Evolutionary conservation across 1,140 invertebrate species (phyloP).

Genomic region (Pantala flavescens): DNA sequence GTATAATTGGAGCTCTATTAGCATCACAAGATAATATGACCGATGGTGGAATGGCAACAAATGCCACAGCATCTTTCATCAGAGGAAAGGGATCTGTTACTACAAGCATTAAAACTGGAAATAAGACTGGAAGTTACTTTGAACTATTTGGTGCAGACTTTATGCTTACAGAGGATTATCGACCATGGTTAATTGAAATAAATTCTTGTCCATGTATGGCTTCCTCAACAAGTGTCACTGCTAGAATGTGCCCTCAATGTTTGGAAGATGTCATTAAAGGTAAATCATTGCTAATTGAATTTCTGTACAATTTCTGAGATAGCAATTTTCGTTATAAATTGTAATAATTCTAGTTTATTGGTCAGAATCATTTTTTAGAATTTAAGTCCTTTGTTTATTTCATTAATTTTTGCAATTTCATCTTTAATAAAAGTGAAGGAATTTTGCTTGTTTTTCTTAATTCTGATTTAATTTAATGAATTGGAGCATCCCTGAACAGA

Average conservation of each 20-base stretch:
- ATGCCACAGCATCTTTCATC: neutral
- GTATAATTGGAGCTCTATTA: constrained; percentile 73
- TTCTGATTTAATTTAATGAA: no score
- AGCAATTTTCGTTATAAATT: no score
- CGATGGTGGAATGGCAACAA: neutral
- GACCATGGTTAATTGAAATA: constrained; percentile 88
- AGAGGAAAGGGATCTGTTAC: neutral
- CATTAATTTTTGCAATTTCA: no score
- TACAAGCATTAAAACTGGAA: neutral
- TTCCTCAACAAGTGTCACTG: constrained; percentile 76
- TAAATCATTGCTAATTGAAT: no score
- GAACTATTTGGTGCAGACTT: constrained; percentile 92
- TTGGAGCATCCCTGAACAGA: no score
- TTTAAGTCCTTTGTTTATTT: no score
- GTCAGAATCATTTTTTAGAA: no score
- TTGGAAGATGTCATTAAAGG: constrained; percentile 89
- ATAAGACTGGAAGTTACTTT: constrained; percentile 45
- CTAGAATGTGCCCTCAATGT: constrained; percentile 71
- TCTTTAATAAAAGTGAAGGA: no score
- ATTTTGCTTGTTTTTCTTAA: no score
- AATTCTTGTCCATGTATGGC: constrained; percentile 89
- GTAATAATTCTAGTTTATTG: no score
- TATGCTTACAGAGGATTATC: constrained; percentile 78
- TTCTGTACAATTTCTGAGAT: no score
- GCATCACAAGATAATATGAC: constrained; percentile 54